A percentile compares a stretch with the other conserved stretches of the same genome.
Evolutionary conservation across 2,888 invertebrate species (phyloP).

Genomic region (Cyclophora albipunctata): DNA sequence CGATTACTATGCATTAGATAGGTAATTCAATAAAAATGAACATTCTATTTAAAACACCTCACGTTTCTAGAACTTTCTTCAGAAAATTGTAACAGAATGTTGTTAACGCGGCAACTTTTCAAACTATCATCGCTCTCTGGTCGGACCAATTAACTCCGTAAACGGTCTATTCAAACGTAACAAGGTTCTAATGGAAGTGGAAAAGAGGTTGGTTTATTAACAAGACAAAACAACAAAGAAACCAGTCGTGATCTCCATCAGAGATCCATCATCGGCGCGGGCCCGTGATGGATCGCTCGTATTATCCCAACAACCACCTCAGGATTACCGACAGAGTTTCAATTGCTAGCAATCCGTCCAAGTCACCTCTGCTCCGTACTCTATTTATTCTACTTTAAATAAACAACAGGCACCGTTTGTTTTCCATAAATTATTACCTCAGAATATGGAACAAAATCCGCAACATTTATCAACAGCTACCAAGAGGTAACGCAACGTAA

Average conservation of each 20-base stretch:
- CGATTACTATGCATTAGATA: slow-evolving; percentile 38
- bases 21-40: too few relatives aligned
- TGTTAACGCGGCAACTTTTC: slow-evolving; percentile 23
- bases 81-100: too few relatives aligned
- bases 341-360: slow-evolving; percentile 60
- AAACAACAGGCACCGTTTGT: background rate
- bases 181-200: slow-evolving; percentile 56
- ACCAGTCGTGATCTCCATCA: slow-evolving; percentile 66
- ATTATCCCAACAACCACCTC: slow-evolving; percentile 62
- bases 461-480: too few relatives aligned
- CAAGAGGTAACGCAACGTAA: too few relatives aligned
- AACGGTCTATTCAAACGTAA: slow-evolving; percentile 61
- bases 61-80: too few relatives aligned
- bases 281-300: slow-evolving; percentile 63
- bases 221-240: slow-evolving; percentile 62
- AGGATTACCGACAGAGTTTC: slow-evolving; percentile 44
- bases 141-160: slow-evolving; percentile 51
- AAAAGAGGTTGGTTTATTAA: slow-evolving; percentile 58
- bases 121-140: slow-evolving; percentile 35
- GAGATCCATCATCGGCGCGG: slow-evolving; percentile 60
- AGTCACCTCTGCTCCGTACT: slow-evolving; percentile 39
- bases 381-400: slow-evolving; percentile 41
- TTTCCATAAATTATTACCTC: too few relatives aligned
- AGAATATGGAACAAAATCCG: too few relatives aligned
- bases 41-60: too few relatives aligned